Percentiles rank a stretch among this genome's conserved stretches.
Evolutionary conservation across 92 coral and sea anemone species (phyloP).

Genomic region (Porites evermanni): DNA sequence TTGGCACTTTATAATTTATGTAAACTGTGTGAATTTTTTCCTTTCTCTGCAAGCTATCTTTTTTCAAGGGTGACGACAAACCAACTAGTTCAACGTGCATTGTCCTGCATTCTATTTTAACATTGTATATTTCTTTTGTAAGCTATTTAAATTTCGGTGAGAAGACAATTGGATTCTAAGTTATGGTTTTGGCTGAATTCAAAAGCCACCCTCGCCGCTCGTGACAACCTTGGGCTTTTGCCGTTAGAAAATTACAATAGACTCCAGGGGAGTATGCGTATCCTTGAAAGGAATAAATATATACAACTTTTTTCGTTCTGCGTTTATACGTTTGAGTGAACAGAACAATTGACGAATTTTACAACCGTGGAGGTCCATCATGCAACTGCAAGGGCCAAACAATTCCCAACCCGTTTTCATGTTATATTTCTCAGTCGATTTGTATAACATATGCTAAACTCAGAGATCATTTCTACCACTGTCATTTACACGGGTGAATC

Average conservation of each 20-base stretch:
- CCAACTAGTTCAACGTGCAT: no score
- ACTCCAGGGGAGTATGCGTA: not conserved
- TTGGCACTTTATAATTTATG: conserved; percentile 17
- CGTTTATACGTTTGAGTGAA: not conserved
- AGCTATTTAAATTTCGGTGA: conserved; percentile 4
- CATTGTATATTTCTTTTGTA: not conserved
- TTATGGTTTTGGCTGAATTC: conserved; percentile 16
- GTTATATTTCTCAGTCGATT: no score
- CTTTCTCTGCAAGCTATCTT: not conserved
- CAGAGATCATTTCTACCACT: no score
- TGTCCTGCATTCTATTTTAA: not conserved
- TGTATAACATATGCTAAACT: no score
- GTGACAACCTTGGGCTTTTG: conserved; percentile 2
- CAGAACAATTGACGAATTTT: not conserved
- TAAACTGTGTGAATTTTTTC: not conserved
- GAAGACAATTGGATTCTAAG: not conserved
- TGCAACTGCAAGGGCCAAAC: no score
- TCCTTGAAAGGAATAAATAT: not conserved
- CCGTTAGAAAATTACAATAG: conserved; percentile 23
- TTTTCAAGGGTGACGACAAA: no score
- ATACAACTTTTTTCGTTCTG: not conserved
- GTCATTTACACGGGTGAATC: no score
- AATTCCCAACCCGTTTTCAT: no score
- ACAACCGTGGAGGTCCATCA: not conserved
- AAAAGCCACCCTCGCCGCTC: conserved; percentile 22